Conservation (phyloP, 2,113 vertebrate genomes). For the Psittacus erithacus region DNA sequence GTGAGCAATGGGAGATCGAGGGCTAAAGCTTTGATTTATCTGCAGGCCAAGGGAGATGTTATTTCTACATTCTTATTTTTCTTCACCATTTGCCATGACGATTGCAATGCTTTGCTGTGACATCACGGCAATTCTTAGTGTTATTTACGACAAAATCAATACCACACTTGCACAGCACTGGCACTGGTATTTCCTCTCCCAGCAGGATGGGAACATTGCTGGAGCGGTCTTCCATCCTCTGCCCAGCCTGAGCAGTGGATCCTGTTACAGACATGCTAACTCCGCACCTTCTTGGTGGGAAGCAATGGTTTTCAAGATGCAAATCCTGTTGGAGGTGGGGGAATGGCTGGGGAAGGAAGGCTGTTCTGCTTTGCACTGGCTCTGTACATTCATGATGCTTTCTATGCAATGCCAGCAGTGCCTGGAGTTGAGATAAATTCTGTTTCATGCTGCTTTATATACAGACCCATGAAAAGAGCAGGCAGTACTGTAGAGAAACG, state of each 20-base stretch:
- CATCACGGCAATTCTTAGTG: not conserved
- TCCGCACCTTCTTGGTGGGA: not conserved
- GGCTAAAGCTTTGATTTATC: constrained; percentile 32
- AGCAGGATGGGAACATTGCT: not conserved
- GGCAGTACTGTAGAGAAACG: not conserved
- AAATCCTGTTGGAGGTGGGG: not conserved
- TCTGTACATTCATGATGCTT: not conserved
- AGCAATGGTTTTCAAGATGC: not conserved
- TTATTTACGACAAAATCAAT: not conserved
- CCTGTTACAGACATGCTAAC: not conserved
- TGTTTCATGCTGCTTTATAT: not conserved
- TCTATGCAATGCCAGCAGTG: not conserved
- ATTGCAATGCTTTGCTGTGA: not conserved
- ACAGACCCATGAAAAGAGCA: not conserved
- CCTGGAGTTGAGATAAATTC: not conserved
- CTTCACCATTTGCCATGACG: not conserved
- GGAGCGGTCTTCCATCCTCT: not conserved
- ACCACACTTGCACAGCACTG: not conserved
- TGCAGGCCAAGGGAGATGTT: not conserved
- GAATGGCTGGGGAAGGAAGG: not conserved
- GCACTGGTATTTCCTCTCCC: not conserved
- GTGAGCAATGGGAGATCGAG: constrained; percentile 11
- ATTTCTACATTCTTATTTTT: constrained; percentile 12
- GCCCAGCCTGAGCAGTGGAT: not conserved
- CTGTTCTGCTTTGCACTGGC: not conserved